Evolutionary conservation across 2,797 vertebrate species (phyloP).

Genomic region (Xenentodon cancila): DNA sequence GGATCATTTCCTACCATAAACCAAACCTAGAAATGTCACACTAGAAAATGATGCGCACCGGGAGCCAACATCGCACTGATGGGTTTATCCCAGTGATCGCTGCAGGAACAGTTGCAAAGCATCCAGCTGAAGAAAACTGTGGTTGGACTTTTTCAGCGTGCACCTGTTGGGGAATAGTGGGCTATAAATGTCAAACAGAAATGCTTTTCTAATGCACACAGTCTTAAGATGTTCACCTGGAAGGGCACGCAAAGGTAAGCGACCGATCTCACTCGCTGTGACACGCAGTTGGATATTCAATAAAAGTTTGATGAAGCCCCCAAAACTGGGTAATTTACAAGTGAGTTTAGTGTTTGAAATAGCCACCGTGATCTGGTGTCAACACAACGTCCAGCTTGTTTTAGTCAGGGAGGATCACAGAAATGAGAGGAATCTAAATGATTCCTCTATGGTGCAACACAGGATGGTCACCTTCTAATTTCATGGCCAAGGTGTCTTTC

Average conservation of each 20-base stretch:
- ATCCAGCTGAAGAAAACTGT: conserved; percentile 9
- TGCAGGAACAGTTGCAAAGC: conserved; percentile 1
- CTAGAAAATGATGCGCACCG: too few relatives aligned
- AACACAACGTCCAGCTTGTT: background rate
- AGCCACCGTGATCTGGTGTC: conserved; percentile 18
- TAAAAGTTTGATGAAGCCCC: background rate
- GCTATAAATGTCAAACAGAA: background rate
- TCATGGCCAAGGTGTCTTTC: conserved; percentile 72
- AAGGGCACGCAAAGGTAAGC: conserved; percentile 5
- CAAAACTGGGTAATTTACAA: background rate
- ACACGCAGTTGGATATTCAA: too few relatives aligned
- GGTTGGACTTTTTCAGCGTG: conserved; percentile 13
- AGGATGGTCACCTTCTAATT: conserved; percentile 30
- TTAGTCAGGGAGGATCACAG: conserved; percentile 40
- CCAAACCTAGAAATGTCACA: background rate
- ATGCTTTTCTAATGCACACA: background rate
- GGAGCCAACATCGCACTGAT: background rate
- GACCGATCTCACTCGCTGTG: background rate
- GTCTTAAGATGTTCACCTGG: conserved; percentile 10
- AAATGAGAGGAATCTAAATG: conserved; percentile 34
- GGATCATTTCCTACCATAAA: conserved; percentile 13
- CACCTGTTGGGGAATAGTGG: conserved; percentile 28
- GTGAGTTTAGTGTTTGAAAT: too few relatives aligned
- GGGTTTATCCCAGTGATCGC: background rate
- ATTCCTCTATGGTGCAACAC: conserved; percentile 23